Evolutionary conservation across 2,888 invertebrate genomes (phyloP).

Genomic region (Chaetogeoica ovagalla): DNA sequence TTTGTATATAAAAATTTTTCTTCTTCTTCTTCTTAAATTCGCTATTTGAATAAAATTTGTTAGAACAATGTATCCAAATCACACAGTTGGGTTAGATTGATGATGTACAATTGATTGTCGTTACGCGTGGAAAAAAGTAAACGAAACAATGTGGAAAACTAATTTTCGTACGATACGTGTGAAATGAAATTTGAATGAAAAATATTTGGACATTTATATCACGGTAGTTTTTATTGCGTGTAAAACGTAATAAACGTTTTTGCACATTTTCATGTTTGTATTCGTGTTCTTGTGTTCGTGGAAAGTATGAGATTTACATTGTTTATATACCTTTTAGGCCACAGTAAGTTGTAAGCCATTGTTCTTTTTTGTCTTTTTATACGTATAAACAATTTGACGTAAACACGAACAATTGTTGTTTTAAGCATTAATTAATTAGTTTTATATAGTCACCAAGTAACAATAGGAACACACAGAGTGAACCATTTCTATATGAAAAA

Average conservation of each 20-base stretch:
- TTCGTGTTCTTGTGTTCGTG: neutral
- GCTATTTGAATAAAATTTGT: too few relatives aligned
- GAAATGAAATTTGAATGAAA: neutral
- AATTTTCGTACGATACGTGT: neutral
- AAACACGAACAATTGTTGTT: neutral
- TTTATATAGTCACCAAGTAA: too few relatives aligned
- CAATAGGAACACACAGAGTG: too few relatives aligned
- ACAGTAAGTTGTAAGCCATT: neutral
- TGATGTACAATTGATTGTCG: too few relatives aligned
- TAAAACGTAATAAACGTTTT: conserved; percentile 9
- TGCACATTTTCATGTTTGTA: neutral
- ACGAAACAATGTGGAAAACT: neutral
- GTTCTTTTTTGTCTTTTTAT: neutral
- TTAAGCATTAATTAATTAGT: neutral
- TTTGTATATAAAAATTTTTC: too few relatives aligned
- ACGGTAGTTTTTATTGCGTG: neutral
- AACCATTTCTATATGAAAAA: too few relatives aligned
- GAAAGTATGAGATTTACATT: neutral
- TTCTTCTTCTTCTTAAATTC: too few relatives aligned
- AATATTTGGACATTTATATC: neutral
- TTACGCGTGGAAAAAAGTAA: neutral
- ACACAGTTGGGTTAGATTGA: too few relatives aligned
- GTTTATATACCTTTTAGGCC: neutral
- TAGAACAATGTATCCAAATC: too few relatives aligned
- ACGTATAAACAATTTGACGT: neutral